phyloP scores from a whole-genome alignment of 2,113 vertebrate genomes.

The Oncorhynchus gorbuscha region DNA sequence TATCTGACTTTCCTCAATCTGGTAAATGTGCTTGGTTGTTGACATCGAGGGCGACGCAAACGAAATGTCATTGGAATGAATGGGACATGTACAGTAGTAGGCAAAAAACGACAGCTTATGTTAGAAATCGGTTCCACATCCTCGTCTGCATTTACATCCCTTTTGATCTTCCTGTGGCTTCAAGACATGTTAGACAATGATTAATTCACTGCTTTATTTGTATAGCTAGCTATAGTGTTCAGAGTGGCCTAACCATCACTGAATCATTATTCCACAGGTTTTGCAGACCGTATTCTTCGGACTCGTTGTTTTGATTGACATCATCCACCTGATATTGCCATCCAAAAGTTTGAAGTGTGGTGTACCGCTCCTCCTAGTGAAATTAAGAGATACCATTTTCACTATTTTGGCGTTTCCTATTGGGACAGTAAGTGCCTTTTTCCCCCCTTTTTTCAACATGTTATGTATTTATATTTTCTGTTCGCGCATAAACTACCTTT shows the following conservation, averaged over 20 bases:
- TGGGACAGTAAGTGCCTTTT: slow-evolving; percentile 34
- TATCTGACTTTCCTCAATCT: slow-evolving; percentile 72
- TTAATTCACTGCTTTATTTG: too few relatives aligned
- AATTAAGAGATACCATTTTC: slow-evolving; percentile 22
- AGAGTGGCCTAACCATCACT: neutral
- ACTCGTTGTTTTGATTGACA: slow-evolving; percentile 33
- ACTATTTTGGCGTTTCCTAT: slow-evolving; percentile 36
- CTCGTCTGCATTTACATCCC: too few relatives aligned
- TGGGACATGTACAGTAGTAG: too few relatives aligned
- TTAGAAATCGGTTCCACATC: too few relatives aligned
- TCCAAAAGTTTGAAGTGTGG: slow-evolving; percentile 11
- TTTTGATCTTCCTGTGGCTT: too few relatives aligned
- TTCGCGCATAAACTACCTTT: neutral
- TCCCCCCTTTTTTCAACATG: too few relatives aligned
- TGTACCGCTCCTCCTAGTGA: slow-evolving; percentile 8
- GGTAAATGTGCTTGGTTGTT: slow-evolving; percentile 39
- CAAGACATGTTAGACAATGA: neutral
- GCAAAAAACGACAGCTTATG: too few relatives aligned
- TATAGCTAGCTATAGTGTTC: too few relatives aligned
- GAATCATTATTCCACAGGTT: slow-evolving; percentile 23
- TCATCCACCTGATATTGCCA: slow-evolving; percentile 32
- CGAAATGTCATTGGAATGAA: too few relatives aligned
- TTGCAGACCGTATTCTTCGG: slow-evolving; percentile 53
- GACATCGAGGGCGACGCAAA: too few relatives aligned
- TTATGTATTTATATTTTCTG: too few relatives aligned